Evolutionary conservation across 2,888 invertebrate genomes (phyloP).

Genomic region (Hemicrepidius hirtus): DNA sequence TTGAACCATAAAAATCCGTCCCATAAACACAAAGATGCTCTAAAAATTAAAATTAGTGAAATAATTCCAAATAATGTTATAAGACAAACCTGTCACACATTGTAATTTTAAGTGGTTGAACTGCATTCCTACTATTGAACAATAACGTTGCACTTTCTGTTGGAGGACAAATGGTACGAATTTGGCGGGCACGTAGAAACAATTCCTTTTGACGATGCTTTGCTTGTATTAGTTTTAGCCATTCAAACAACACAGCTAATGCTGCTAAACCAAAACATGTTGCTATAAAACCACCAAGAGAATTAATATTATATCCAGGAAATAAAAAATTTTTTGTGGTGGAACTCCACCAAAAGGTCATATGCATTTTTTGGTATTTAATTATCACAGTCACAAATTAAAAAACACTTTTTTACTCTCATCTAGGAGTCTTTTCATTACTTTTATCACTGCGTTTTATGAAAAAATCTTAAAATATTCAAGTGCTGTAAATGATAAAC

Average conservation of each 20-base stretch:
- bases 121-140: slow-evolving; percentile 60
- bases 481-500: neutral
- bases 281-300: slow-evolving; percentile 74
- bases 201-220: slow-evolving; percentile 70
- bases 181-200: slow-evolving; percentile 66
- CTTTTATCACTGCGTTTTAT: neutral
- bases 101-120: slow-evolving; percentile 64
- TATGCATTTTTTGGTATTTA: slow-evolving; percentile 73
- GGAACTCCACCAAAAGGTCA: slow-evolving; percentile 81
- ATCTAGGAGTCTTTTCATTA: neutral
- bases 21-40: slow-evolving; percentile 64
- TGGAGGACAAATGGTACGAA: slow-evolving; percentile 67
- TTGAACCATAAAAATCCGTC: slow-evolving; percentile 68
- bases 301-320: slow-evolving; percentile 76
- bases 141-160: slow-evolving; percentile 72
- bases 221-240: slow-evolving; percentile 72
- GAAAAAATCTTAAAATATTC: neutral
- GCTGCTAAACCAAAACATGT: slow-evolving; percentile 77
- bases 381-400: slow-evolving; percentile 1
- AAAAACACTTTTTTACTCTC: neutral
- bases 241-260: slow-evolving; percentile 79
- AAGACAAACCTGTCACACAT: slow-evolving; percentile 56
- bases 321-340: slow-evolving; percentile 79
- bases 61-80: neutral
- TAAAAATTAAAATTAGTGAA: no score